These are phyloP conservation scores for Micrasema minimum DNA, from an alignment of 1,140 invertebrate genomes.

Conservation along the genomic window DNA sequence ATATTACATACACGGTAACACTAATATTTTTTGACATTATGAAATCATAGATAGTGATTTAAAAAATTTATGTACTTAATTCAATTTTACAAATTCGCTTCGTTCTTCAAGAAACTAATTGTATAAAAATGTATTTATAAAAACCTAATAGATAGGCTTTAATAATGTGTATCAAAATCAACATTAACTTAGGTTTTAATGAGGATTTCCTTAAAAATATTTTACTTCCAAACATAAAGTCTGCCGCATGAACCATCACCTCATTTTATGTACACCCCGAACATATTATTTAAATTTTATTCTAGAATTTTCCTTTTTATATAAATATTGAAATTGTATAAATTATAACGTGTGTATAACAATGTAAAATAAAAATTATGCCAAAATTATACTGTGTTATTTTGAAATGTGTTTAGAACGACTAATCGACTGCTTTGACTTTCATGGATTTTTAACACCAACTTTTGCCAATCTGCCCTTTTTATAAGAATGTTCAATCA, in stretches of 20 bases:
- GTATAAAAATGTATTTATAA: not conserved
- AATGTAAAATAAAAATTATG: constrained; percentile 35
- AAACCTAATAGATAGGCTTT: not conserved
- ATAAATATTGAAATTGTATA: constrained; percentile 18
- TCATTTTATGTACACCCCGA: not conserved
- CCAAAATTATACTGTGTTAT: constrained; percentile 23
- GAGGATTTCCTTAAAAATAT: not conserved
- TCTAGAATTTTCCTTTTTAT: constrained; percentile 19
- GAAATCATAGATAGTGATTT: too few species aligned
- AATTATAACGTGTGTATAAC: constrained; percentile 19
- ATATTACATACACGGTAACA: too few species aligned
- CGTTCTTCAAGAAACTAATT: too few species aligned
- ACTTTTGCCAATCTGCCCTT: too few species aligned
- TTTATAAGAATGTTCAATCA: too few species aligned
- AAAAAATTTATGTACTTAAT: too few species aligned
- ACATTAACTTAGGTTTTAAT: not conserved
- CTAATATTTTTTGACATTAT: too few species aligned
- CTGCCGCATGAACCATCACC: not conserved
- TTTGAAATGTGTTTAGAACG: too few species aligned
- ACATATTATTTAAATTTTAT: constrained; percentile 8
- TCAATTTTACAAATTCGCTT: too few species aligned
- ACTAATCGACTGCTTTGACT: too few species aligned
- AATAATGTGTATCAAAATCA: not conserved
- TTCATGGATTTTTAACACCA: too few species aligned
- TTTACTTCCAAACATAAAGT: too few species aligned